Base-by-base conservation (phyloP, 2,113 vertebrate genomes). In the Oncorhynchus kisutch region DNA sequence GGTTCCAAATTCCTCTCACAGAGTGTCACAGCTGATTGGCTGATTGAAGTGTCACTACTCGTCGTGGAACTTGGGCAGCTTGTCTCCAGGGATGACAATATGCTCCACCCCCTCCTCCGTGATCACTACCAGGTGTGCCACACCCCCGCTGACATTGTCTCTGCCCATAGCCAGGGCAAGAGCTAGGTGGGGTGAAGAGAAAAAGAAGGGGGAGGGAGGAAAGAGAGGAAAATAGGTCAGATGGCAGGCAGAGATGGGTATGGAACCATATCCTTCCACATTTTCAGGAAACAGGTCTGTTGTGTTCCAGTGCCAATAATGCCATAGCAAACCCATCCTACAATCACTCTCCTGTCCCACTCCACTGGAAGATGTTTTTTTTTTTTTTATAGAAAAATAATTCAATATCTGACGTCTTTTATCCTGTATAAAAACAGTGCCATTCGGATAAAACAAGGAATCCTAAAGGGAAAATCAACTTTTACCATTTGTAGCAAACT, bases 111-210 rank as follows among this genome's bases (percentile, higher is more conserved):
- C 92, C 0, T n/a, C 45, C 76, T 92, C 87, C 0, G 90, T 91
- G 80, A 93, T 76, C 75, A 93, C 89, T 24, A 88, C 93, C 78
- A 94, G 78, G 84, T 93, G 85, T 71, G 75, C 91, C 49, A 94
- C 87, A 0, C 93, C 93, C 1, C 93, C 93, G 2, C 93, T 93
- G 71, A 88, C 92, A 60, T 93, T 93, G 84, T 93, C 93, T 80
- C 93, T 82, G 76, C 90, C 92, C 85, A 94, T 93, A 18, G 93
- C 93, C 69, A 94, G 70, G 0, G 93, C 85, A 0, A 94, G 80
- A 81, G 93, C 93, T 93, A 67, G 16, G 8, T 66, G 70, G 45
- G 45, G 7, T 8, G 71, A 57, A 72, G 71, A 60, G 27, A 66
- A 14, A 29, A 14, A 29, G 65, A 29, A 66, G 54, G 1, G 49